Evolutionary conservation across 2,888 invertebrate species (phyloP), one percentile per base, ranked within the genome.

Genomic region (Myopa testacea): DNA sequence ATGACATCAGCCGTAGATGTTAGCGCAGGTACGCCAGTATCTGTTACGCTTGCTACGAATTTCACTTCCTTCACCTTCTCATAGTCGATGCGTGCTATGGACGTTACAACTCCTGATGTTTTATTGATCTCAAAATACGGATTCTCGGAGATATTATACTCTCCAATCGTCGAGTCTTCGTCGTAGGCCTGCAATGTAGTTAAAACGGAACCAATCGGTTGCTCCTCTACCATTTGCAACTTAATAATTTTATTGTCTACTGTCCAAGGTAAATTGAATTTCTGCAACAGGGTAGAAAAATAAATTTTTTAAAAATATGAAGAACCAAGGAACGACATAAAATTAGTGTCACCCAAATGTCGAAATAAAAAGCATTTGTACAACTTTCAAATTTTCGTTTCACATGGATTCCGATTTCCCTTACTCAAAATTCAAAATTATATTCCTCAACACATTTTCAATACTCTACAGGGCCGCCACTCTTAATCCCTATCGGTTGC

Each of bases 1-100:
- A 91, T 91, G 0, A 98, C 93, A 7, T 93, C 91, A 0, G 97
- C 96, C 0, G 94, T 91, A 0, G 96, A 92, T 4, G 95, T 94
- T 69, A 95, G 90, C 84, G 94, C 94, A 0, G 98, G 98, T 0
- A 95, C 93, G 3, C 98, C 98, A 0, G 94, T 94, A 88, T 98
- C 98, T 82, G 92, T 94, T 0, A 96, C 97, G 2, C 93, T 91
- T 0, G 96, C 93, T 0, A 93, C 94, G 86, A 98, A 96, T 86
- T 94, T 93, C 4, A 96, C 90, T 65, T 91, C 91, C 82, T 94
- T 94, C 0, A 94, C 90, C 82, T 92, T 91, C 87, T 98, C 98
- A 88, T 94, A 98, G 89, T 98, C 97, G 73, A 98, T 93, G 16
- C 94, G 91, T 81, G 93, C 92, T 52, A 92, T 93, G 0, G 94